A percentile compares a stretch with the other conserved stretches of the same genome.
phyloP scores from a whole-genome alignment of 1,140 invertebrate genomes.

The Bombus sylvicola region DNA sequence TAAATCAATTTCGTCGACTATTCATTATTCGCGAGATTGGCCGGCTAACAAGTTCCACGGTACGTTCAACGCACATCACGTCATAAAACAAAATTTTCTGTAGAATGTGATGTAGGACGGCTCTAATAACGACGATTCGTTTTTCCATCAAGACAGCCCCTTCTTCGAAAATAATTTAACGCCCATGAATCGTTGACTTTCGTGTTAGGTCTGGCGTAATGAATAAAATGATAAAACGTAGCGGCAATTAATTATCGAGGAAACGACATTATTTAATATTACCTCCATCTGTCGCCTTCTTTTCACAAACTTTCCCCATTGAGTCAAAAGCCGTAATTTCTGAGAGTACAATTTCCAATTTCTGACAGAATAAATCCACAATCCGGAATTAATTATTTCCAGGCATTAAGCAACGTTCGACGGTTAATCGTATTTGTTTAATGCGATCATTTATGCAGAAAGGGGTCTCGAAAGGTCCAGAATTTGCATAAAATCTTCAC shows the following conservation, averaged over 20 bases:
- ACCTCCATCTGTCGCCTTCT: background rate
- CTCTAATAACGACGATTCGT: conserved; percentile 30
- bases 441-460: background rate
- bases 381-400: background rate
- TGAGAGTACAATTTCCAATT: background rate
- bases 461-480: background rate
- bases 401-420: background rate
- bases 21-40: background rate
- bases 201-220: background rate
- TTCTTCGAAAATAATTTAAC: background rate
- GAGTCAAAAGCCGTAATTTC: background rate
- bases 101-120: background rate
- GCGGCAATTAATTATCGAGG: conserved; percentile 7
- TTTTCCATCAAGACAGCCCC: background rate
- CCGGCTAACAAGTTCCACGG: background rate
- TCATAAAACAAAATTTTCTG: conserved; percentile 16
- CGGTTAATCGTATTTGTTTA: background rate
- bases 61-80: background rate
- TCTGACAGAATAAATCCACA: background rate
- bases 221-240: conserved; percentile 10
- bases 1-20: background rate
- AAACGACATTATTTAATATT: conserved; percentile 5
- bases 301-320: background rate
- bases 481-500: background rate
- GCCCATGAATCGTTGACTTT: background rate